phyloP scores from a whole-genome alignment of 2,888 invertebrate species.

The Orchesella flavescens region DNA sequence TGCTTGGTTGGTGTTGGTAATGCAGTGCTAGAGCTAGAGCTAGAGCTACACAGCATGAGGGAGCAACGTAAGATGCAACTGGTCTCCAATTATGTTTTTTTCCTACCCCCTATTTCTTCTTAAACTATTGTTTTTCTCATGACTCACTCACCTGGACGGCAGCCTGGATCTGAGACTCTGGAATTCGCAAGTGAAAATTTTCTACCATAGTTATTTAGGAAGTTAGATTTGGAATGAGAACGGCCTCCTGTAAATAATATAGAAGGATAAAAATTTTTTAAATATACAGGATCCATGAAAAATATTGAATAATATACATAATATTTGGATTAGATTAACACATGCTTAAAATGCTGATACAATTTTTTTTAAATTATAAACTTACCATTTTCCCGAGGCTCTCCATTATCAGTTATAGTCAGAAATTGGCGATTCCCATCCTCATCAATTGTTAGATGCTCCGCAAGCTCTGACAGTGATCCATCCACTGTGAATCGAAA shows the following conservation, averaged over 20 bases:
- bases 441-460: constrained; percentile 73
- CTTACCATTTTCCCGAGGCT: constrained; percentile 70
- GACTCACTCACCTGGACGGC: constrained; percentile 68
- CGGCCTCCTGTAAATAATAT: constrained; percentile 68
- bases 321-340: not conserved
- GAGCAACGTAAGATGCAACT: no score
- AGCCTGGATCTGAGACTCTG: constrained; percentile 70
- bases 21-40: no score
- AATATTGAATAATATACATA: no score
- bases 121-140: no score
- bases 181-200: constrained; percentile 72
- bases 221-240: constrained; percentile 72
- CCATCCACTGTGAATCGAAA: constrained; percentile 73
- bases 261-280: constrained; percentile 32
- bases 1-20: no score
- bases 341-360: no score
- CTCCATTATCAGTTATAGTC: constrained; percentile 71
- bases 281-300: not conserved
- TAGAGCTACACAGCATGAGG: no score
- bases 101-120: no score
- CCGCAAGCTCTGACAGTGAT: constrained; percentile 73
- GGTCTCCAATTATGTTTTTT: no score
- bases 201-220: constrained; percentile 68
- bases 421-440: constrained; percentile 70
- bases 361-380: no score